Base-by-base conservation (phyloP, 2,888 invertebrate genomes). In the Lingula anatina region DNA sequence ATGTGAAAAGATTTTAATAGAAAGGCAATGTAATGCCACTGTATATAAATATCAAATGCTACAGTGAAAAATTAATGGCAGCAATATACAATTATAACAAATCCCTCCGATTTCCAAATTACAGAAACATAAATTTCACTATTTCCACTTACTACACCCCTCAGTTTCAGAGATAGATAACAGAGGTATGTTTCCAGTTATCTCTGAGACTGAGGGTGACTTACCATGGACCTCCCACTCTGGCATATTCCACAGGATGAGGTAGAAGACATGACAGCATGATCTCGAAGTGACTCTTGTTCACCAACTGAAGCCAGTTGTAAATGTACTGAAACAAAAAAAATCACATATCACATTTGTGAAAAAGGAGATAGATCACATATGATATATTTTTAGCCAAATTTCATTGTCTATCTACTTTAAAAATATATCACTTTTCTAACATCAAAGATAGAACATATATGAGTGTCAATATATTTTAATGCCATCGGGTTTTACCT, bases 171-270 rank as follows among this genome's bases (percentile, higher is more conserved):
- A 24, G 24, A 39, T 23, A n/a, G 24, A 23, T 24, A 39, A 21
- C 21, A 39, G 24, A 21, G n/a, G n/a, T n/a, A n/a, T n/a, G n/a
- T n/a, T n/a, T n/a, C 7, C 21, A 21, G 3, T 23, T n/a, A 50
- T 7, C 46, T n/a, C 25, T 20, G 20, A 47, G 15, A 9, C 5
- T 27, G 5, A 5, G 28, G 5, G 27, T 35, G 28, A 61, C 75
- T 75, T 78, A 86, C 87, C 96, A 97, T 76, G 95, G 92, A 4
- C 96, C 96, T 24, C 95, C 96, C 56, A 96, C 91, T 61, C 93
- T 82, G 47, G 93, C 91, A 79, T 91, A 92, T 75, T 96, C 95
- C 12, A 92, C 89, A 48, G 97, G 96, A 81, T 95, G 92, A 5
- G 99, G 97, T 68, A 96, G 79, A 44, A 99, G 82, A 68, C 96